Evolutionary conservation across 2,888 invertebrate species (phyloP).

Genomic region (Athetis lepigone): DNA sequence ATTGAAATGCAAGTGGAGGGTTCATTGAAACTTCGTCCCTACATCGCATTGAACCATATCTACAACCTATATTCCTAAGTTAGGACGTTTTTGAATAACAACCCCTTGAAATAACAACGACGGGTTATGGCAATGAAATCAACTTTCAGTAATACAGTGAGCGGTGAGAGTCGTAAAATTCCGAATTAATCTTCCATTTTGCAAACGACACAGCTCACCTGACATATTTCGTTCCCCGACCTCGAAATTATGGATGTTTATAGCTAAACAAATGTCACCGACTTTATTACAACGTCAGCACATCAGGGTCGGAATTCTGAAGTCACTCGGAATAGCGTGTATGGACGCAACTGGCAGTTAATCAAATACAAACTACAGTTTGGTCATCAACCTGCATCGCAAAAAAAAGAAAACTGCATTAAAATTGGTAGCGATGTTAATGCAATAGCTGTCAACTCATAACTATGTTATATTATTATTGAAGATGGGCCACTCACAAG

Average conservation of each 20-base stretch:
- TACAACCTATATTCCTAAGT: not conserved
- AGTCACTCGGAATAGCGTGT: conserved; percentile 34
- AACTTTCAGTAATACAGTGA: conserved; percentile 43
- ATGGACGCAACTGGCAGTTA: conserved; percentile 29
- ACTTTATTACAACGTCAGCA: conserved; percentile 46
- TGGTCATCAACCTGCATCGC: conserved; percentile 53
- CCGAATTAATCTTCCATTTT: conserved; percentile 53
- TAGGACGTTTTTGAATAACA: conserved; percentile 4
- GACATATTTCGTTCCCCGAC: conserved; percentile 48
- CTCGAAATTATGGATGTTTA: conserved; percentile 50
- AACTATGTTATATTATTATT: conserved; percentile 61
- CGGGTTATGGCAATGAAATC: conserved; percentile 39
- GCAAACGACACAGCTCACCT: conserved; percentile 48
- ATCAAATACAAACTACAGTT: conserved; percentile 45
- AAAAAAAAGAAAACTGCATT: conserved; percentile 65
- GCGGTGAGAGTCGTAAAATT: conserved; percentile 49
- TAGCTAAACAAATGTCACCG: conserved; percentile 51
- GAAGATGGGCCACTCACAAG: conserved; percentile 43
- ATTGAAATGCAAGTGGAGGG: conserved; percentile 12
- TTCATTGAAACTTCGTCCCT: conserved; percentile 3
- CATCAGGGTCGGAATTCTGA: conserved; percentile 30
- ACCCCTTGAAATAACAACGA: conserved; percentile 26
- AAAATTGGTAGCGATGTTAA: conserved; percentile 63
- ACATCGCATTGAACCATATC: too few relatives aligned
- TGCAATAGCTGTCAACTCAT: conserved; percentile 59